Conservation (phyloP, 2,888 invertebrate species). For the Protodeltote pygarga region DNA sequence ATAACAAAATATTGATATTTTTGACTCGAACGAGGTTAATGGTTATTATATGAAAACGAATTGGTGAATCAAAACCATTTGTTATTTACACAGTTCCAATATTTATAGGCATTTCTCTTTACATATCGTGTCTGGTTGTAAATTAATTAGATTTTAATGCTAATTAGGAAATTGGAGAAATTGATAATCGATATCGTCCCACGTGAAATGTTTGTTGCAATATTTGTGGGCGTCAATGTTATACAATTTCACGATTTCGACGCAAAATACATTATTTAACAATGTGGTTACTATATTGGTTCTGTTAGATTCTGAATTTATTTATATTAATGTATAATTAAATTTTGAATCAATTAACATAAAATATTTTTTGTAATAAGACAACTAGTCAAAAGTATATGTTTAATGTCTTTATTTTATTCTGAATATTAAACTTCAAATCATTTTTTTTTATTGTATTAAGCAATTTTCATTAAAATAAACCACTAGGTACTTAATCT, state of each 20-base stretch:
- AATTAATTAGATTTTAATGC: conserved; percentile 39
- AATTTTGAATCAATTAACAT: neutral
- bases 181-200: conserved; percentile 10
- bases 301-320: no score
- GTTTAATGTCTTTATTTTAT: no score
- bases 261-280: neutral
- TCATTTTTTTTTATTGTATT: no score
- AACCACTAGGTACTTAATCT: no score
- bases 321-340: neutral
- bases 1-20: conserved; percentile 41
- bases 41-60: conserved; percentile 41
- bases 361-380: no score
- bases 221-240: neutral
- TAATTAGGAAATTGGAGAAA: conserved; percentile 29
- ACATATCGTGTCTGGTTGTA: conserved; percentile 17
- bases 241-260: conserved; percentile 1
- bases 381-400: no score
- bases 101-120: conserved; percentile 32
- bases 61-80: conserved; percentile 22
- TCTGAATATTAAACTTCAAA: no score
- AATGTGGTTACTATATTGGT: neutral
- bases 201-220: conserved; percentile 1
- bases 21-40: conserved; percentile 44
- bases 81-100: conserved; percentile 33
- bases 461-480: no score